Evolutionary conservation across 2,113 vertebrate species (phyloP).

Genomic region (Bucco capensis): DNA sequence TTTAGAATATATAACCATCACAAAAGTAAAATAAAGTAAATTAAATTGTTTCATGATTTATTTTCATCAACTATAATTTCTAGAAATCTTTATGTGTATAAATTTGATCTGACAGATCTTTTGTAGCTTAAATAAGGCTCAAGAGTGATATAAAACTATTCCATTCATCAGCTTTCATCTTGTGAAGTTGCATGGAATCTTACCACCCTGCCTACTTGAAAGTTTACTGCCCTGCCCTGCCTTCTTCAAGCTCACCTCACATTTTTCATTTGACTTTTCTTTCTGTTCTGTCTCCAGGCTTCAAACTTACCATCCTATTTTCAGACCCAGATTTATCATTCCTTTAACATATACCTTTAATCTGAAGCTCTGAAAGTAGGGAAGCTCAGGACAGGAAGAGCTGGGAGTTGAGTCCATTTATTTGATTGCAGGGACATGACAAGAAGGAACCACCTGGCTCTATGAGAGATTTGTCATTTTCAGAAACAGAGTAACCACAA

Average conservation of each 20-base stretch:
- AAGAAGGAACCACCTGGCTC: background rate
- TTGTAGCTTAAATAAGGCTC: background rate
- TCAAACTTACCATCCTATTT: background rate
- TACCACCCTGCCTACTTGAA: background rate
- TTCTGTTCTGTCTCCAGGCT: background rate
- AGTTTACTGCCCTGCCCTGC: background rate
- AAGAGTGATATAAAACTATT: background rate
- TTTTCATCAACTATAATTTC: background rate
- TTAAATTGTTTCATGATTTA: slow-evolving; percentile 41
- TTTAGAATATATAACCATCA: slow-evolving; percentile 12
- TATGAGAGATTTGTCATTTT: background rate
- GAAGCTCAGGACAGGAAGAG: background rate
- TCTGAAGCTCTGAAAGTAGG: background rate
- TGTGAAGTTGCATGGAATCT: background rate
- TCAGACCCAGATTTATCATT: background rate
- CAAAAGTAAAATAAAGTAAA: slow-evolving; percentile 38
- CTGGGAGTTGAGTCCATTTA: background rate
- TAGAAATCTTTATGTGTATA: slow-evolving; percentile 16
- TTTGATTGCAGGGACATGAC: background rate
- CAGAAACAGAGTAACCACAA: background rate
- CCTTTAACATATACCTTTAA: background rate
- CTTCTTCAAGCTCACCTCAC: background rate
- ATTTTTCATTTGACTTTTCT: background rate
- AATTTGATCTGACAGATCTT: background rate
- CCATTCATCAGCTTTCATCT: background rate